These are phyloP conservation scores for Crioceris asparagi DNA, from an alignment of 2,888 invertebrate genomes.

Conservation along the genomic window DNA sequence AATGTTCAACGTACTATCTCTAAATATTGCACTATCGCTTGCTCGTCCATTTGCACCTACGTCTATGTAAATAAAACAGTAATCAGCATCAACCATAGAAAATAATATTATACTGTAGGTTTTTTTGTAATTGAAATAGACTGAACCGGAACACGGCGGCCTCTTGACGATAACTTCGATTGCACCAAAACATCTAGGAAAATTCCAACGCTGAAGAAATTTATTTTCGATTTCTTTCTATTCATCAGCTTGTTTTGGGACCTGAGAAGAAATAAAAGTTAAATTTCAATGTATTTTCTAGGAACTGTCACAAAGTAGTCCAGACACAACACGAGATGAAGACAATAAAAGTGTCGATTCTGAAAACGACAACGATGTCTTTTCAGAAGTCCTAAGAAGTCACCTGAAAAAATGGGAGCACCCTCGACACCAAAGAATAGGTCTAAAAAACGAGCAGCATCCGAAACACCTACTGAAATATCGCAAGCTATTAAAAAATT, in stretches of 20 bases:
- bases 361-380: too few species aligned
- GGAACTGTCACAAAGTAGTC: slow-evolving; percentile 2
- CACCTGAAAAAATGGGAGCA: slow-evolving; percentile 1
- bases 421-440: slow-evolving; percentile 4
- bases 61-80: slow-evolving; percentile 6
- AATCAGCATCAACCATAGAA: slow-evolving; percentile 28
- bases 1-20: slow-evolving; percentile 4
- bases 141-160: slow-evolving; percentile 22
- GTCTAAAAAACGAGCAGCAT: not conserved
- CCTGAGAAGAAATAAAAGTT: slow-evolving; percentile 4
- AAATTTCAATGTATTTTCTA: not conserved
- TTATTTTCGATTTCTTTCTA: slow-evolving; percentile 5
- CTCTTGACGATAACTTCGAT: slow-evolving; percentile 24
- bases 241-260: slow-evolving; percentile 4
- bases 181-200: slow-evolving; percentile 27
- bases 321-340: slow-evolving; percentile 3
- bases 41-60: slow-evolving; percentile 6
- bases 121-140: slow-evolving; percentile 27
- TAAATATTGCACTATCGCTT: slow-evolving; percentile 7
- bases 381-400: not conserved
- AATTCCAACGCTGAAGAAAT: slow-evolving; percentile 12
- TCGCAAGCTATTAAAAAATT: slow-evolving; percentile 3
- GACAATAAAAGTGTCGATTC: not conserved
- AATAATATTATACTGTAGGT: slow-evolving; percentile 29
- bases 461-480: not conserved